Conservation (phyloP, 2,113 vertebrate species). For the Macroglossus sobrinus region DNA sequence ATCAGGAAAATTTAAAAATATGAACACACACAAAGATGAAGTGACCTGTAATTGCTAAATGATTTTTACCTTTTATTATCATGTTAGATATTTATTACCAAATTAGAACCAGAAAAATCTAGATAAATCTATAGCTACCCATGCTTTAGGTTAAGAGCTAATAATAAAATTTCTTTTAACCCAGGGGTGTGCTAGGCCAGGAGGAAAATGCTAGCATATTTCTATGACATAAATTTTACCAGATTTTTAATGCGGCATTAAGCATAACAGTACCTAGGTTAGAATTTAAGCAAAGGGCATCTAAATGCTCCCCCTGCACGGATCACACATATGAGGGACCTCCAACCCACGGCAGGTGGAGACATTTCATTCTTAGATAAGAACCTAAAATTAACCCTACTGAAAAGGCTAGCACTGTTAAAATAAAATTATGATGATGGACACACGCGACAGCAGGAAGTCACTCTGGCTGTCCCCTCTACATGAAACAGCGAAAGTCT, state of each 20-base stretch:
- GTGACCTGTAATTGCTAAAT: neutral
- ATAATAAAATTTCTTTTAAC: neutral
- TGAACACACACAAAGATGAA: neutral
- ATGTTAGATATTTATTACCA: neutral
- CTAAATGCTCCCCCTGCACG: neutral
- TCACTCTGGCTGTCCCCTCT: too few species aligned
- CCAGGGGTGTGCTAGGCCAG: neutral
- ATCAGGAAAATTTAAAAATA: neutral
- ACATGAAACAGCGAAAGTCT: too few species aligned
- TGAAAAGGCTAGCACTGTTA: too few species aligned
- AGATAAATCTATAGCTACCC: neutral
- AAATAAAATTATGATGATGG: too few species aligned
- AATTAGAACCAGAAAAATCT: neutral
- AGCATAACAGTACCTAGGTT: neutral
- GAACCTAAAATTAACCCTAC: too few species aligned
- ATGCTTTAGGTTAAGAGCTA: neutral
- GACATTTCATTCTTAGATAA: too few species aligned
- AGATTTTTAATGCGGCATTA: neutral
- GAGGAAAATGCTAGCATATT: neutral
- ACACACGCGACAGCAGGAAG: too few species aligned
- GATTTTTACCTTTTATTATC: neutral
- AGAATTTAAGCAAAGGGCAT: neutral
- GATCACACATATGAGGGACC: rapidly evolving
- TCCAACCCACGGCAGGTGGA: too few species aligned
- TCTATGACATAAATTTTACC: neutral